phyloP scores from a whole-genome alignment of 2,888 invertebrate genomes.

The Pseudococcus longispinus region DNA sequence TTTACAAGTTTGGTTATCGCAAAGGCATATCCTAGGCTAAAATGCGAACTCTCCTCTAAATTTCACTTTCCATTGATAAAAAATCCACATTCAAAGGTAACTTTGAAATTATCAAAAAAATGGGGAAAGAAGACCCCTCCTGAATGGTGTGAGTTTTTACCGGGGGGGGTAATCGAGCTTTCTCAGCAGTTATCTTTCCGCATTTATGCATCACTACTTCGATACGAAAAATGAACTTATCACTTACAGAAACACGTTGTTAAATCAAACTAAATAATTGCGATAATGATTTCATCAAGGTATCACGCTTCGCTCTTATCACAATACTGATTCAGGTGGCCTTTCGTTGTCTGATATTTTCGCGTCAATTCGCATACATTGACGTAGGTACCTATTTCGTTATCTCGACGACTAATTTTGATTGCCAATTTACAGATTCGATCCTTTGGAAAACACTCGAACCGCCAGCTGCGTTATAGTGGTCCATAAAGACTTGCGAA shows the following conservation, averaged over 20 bases:
- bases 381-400: neutral
- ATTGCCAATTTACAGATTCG: conserved; percentile 39
- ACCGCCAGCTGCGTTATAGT: conserved; percentile 34
- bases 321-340: neutral
- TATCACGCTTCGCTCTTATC: neutral
- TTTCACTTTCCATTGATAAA: too few relatives aligned
- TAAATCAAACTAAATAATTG: neutral
- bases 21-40: too few relatives aligned
- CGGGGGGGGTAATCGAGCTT: neutral
- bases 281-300: neutral
- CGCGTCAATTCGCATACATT: neutral
- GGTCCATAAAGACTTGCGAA: conserved; percentile 26
- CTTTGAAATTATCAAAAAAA: neutral
- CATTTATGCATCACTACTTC: neutral
- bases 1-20: too few relatives aligned
- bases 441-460: neutral
- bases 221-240: neutral
- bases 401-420: neutral
- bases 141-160: neutral
- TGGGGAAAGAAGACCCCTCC: too few relatives aligned
- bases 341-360: neutral
- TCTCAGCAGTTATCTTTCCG: neutral
- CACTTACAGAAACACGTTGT: neutral
- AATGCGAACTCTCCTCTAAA: too few relatives aligned
- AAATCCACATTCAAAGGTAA: neutral